Conservation (phyloP, 2,113 vertebrate species). For the Axis porcinus region DNA sequence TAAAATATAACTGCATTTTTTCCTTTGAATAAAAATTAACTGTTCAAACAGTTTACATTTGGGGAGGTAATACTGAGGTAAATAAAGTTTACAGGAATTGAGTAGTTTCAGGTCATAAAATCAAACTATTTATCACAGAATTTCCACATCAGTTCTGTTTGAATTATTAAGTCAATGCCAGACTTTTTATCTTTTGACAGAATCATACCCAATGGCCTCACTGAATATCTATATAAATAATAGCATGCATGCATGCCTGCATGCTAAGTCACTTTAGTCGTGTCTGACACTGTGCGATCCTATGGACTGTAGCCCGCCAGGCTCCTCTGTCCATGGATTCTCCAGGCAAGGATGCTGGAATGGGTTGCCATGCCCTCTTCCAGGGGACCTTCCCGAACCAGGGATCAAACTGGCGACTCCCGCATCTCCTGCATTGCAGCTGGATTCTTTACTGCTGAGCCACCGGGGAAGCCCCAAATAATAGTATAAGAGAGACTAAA, state of each 20-base stretch:
- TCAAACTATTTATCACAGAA: neutral
- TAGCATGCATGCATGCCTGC: neutral
- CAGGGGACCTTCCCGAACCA: neutral
- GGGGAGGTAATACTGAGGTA: neutral
- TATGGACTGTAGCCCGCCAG: neutral
- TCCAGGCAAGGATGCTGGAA: neutral
- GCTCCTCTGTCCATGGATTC: neutral
- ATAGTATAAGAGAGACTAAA: neutral
- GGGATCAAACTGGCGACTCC: neutral
- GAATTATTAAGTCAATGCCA: conserved; percentile 11
- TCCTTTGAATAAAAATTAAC: conserved; percentile 1
- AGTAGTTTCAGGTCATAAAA: conserved; percentile 50
- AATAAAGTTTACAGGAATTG: neutral
- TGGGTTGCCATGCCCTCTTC: neutral
- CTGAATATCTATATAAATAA: neutral
- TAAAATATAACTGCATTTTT: neutral
- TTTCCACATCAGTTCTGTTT: neutral
- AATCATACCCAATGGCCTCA: neutral
- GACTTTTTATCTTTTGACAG: neutral
- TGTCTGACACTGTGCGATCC: neutral
- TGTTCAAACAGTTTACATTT: neutral
- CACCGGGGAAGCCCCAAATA: neutral
- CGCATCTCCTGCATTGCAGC: neutral
- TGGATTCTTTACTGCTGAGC: neutral
- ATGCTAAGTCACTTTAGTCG: neutral